Evolutionary conservation across 2,888 invertebrate species (phyloP), one percentile per base, ranked within the genome.

Genomic region (Zaprionus obscuricornis): DNA sequence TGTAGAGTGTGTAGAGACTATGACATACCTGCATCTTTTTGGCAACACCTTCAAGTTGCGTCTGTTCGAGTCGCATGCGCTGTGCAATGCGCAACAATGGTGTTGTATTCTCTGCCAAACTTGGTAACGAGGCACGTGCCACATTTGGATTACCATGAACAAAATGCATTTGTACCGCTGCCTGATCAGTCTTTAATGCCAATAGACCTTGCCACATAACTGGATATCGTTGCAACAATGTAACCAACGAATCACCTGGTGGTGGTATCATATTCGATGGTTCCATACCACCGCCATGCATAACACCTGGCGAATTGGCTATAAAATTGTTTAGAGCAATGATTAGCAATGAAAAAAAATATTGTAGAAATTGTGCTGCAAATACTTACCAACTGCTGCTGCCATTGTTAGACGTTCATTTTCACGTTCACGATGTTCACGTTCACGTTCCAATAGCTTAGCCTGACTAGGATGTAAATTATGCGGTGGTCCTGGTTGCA

Each of bases 111-210:
- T 97, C 96, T 47, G 94, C 93, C 88, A 95, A 94, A 64, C 94
- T 94, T 37, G 97, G 97, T 87, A 98, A 92, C 63, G 98, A 97
- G 85, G 95, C 95, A 69, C 94, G 93, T 6, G 98, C 98, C 64
- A 99, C 96, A 77, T 93, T 92, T 6, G 96, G 95, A 92, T 96
- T 98, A 54, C 99, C 99, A 85, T 96, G 96, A 66, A 99, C 97
- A 91, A 97, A 98, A 91, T 98, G 98, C 98, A 99, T 98, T 92
- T 99, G 98, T 36, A 99, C 98, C 18, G 97, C 96, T 3, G 98
- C 98, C 84, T 96, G 96, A 91, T 98, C 98, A 90, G 97, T 98
- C 92, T 99, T 99, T 73, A 99, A 92, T 0, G 97, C 98, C 72
- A 99, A 91, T 60, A 97, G 91, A 1, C 99, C 98, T 91, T 98